Evolutionary conservation across 2,888 invertebrate species (phyloP).

Genomic region (Caenorhabditis japonica): DNA sequence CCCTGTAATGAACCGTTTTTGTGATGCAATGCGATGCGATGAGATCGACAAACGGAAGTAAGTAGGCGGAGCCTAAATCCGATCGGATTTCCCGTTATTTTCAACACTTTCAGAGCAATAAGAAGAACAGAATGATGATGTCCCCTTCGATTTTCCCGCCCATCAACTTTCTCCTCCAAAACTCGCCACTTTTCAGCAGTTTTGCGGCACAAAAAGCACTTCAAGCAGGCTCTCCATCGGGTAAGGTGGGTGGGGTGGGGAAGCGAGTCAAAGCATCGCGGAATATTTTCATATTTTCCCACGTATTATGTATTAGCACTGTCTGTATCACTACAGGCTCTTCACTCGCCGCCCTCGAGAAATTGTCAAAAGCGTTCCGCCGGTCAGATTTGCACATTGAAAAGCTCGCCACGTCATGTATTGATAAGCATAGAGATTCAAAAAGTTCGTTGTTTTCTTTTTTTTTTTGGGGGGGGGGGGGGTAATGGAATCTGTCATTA

Average conservation of each 20-base stretch:
- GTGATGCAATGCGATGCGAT: neutral
- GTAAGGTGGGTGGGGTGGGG: slow-evolving; percentile 4
- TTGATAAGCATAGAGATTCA: slow-evolving; percentile 27
- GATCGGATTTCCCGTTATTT: too few relatives aligned
- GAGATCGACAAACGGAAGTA: neutral
- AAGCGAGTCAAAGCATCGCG: neutral
- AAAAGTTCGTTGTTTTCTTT: slow-evolving; percentile 23
- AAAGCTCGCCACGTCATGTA: slow-evolving; percentile 33
- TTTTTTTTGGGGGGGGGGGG: too few relatives aligned
- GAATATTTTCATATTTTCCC: neutral
- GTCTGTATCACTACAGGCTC: slow-evolving; percentile 32
- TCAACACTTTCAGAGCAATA: too few relatives aligned
- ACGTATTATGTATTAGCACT: too few relatives aligned
- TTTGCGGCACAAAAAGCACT: slow-evolving; percentile 27
- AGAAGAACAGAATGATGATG: too few relatives aligned
- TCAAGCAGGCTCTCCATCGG: slow-evolving; percentile 10
- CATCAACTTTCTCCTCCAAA: slow-evolving; percentile 43
- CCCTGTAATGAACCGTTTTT: neutral
- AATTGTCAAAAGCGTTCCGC: slow-evolving; percentile 45
- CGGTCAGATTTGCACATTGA: slow-evolving; percentile 48
- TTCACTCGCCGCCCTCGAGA: slow-evolving; percentile 44
- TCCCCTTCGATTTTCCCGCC: slow-evolving; percentile 40
- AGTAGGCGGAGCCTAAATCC: too few relatives aligned
- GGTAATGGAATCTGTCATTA: too few relatives aligned
- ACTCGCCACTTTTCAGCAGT: slow-evolving; percentile 23